Evolutionary conservation across 2,888 invertebrate species (phyloP).

Genomic region (Timema cristinae): DNA sequence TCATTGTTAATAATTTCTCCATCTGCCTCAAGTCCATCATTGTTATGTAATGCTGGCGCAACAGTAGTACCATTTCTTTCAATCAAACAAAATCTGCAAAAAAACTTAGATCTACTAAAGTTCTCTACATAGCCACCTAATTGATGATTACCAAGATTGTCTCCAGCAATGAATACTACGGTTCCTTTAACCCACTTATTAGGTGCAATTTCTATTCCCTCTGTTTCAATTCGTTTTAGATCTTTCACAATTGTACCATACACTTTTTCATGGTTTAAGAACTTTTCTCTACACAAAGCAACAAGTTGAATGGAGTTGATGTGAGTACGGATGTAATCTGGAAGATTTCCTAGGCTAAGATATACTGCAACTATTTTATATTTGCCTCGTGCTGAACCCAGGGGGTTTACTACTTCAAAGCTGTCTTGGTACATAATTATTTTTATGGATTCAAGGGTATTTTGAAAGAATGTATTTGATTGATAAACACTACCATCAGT

Average conservation of each 20-base stretch:
- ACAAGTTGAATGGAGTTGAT: conserved; percentile 31
- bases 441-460: conserved; percentile 32
- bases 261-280: conserved; percentile 26
- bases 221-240: conserved; percentile 24
- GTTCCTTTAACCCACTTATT: conserved; percentile 20
- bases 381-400: conserved; percentile 29
- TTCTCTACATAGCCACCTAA: conserved; percentile 34
- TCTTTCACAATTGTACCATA: conserved; percentile 29
- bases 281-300: conserved; percentile 25
- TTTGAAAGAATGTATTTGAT: conserved; percentile 32
- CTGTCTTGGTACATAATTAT: conserved; percentile 32
- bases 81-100: conserved; percentile 33
- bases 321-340: conserved; percentile 28
- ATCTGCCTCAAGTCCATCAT: too few relatives aligned
- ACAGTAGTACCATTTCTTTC: neutral
- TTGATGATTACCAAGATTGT: conserved; percentile 34
- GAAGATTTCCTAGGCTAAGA: conserved; percentile 30
- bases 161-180: conserved; percentile 33
- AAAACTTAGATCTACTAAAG: conserved; percentile 30
- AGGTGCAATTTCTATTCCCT: conserved; percentile 21
- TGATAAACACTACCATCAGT: conserved; percentile 34
- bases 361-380: conserved; percentile 33
- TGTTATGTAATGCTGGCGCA: too few relatives aligned
- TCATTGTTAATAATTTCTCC: too few relatives aligned
- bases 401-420: conserved; percentile 33